A percentile compares a stretch with the other conserved stretches of the same genome.
phyloP scores from a whole-genome alignment of 2,888 invertebrate species.

The Spisula subtruncata region DNA sequence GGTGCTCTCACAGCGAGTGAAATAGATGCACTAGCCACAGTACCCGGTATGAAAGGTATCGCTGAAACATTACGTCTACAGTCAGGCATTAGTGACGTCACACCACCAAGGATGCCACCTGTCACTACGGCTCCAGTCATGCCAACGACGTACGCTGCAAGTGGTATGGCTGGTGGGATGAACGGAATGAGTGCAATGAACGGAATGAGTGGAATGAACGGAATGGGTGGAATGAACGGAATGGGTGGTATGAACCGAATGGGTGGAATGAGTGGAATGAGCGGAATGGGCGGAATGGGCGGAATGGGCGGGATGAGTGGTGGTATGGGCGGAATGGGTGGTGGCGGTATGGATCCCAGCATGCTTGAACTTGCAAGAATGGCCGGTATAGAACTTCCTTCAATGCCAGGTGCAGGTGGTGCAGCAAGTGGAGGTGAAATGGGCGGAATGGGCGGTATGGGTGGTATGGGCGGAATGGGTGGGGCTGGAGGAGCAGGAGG shows the following conservation, averaged over 20 bases:
- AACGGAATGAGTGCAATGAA: background rate
- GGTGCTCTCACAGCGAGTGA: background rate
- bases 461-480: background rate
- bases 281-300: background rate
- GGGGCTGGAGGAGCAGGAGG: background rate
- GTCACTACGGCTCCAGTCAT: background rate
- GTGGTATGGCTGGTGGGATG: background rate
- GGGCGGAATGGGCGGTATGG: background rate
- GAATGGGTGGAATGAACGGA: background rate
- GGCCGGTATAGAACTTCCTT: background rate
- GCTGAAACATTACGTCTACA: background rate
- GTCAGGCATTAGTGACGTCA: background rate
- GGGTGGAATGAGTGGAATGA: background rate
- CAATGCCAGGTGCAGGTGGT: background rate
- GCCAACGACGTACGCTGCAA: background rate
- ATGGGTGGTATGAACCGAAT: background rate
- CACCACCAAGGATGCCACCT: background rate
- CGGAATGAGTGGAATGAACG: background rate
- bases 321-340: slow-evolving; percentile 10
- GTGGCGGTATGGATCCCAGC: background rate
- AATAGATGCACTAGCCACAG: slow-evolving; percentile 20
- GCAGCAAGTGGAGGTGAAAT: background rate
- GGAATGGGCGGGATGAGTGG: background rate
- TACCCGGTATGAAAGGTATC: slow-evolving; percentile 13
- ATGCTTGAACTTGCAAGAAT: background rate